These are phyloP conservation scores for Epistrophella euchroma DNA, from an alignment of 2,888 invertebrate genomes.

Conservation along the genomic window DNA sequence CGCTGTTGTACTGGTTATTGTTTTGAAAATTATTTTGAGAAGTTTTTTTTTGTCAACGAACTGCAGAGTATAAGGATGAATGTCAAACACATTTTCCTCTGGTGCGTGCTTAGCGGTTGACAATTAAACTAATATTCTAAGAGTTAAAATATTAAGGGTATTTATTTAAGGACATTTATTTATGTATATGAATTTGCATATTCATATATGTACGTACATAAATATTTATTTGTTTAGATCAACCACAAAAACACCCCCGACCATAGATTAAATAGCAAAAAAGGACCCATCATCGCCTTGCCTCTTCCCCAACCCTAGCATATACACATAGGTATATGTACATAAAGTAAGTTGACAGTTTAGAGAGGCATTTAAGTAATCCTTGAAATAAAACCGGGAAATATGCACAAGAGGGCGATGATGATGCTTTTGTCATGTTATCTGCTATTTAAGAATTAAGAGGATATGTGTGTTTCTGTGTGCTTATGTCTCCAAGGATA, in stretches of 20 bases:
- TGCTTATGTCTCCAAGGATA: conserved; percentile 41
- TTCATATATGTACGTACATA: neutral
- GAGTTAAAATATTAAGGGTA: conserved; percentile 56
- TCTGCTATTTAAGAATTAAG: conserved; percentile 65
- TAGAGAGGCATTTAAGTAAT: conserved; percentile 72
- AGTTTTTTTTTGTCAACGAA: conserved; percentile 24
- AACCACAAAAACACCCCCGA: conserved; percentile 6
- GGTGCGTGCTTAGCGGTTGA: conserved; percentile 26
- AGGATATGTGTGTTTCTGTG: conserved; percentile 35
- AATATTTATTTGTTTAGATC: conserved; percentile 44
- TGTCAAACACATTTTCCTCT: conserved; percentile 53
- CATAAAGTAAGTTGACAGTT: conserved; percentile 55
- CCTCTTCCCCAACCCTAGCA: neutral
- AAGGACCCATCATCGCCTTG: conserved; percentile 5
- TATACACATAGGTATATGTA: neutral
- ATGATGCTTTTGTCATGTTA: conserved; percentile 72
- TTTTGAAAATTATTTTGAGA: conserved; percentile 11
- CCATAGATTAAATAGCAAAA: neutral
- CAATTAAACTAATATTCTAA: conserved; percentile 66
- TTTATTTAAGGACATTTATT: conserved; percentile 35
- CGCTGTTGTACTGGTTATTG: neutral
- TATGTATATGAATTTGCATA: neutral
- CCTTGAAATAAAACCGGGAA: conserved; percentile 58
- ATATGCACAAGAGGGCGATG: conserved; percentile 61
- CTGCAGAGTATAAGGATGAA: conserved; percentile 48